Evolutionary conservation across 2,113 vertebrate genomes (phyloP), one percentile per base, ranked within the genome.

Genomic region (Hydropotes inermis): DNA sequence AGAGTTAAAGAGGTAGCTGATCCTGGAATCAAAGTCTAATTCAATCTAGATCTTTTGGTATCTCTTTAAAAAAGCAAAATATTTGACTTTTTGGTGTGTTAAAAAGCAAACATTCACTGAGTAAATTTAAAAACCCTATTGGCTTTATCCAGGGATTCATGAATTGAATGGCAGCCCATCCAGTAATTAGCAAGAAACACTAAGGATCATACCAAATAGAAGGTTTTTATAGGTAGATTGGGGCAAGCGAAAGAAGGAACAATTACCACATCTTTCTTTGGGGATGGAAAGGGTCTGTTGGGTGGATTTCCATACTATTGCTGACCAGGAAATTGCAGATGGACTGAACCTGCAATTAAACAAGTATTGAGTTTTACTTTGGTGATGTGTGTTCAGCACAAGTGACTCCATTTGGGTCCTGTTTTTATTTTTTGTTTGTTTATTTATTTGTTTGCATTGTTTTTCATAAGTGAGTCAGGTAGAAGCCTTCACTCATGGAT

Each of bases 1-100:
- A 76, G 91, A 79, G 55, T 94, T 64, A 57, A 83, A 85, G 86
- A 91, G 43, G 47, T 67, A 7, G 28, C 74, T 83, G 17, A 92
- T 64, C 13, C 60, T 54, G n/a, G 39, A 92, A 64, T 87, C 89
- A 95, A 93, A 87, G 21, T 96, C 33, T 84, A 87, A 90, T 88
- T 39, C 61, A 54, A 81, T 55, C 16, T 85, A 58, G 57, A 90
- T 64, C 47, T 90, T 45, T 54, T 50, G 27, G 52, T 45, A 91
- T 33, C 84, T 76, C 87, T 89, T 60, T 43, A 19, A 76, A 45
- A 82, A 74, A 43, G 52, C 2, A 39, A 64, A 87, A 28, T n/a
- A 61, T 61, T 94, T 74, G n/a, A 36, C 82, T 95, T 94, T 61
- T 50, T 45, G 13, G 58, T 54, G 50, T 52, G 79, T 54, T 82